Conservation (phyloP, 2,797 vertebrate species). For the Syndactyla subalaris region DNA sequence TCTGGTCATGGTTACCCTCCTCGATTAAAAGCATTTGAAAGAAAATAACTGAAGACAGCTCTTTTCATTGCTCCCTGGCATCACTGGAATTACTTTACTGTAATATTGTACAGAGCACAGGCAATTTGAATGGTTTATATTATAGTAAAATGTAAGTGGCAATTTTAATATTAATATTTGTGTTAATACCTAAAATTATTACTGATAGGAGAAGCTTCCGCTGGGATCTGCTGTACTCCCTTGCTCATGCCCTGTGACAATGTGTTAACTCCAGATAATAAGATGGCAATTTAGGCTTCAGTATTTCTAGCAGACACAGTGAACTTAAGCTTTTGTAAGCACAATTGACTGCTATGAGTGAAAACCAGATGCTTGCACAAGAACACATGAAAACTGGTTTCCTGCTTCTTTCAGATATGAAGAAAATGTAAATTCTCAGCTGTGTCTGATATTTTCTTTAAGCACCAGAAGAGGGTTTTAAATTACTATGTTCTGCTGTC, state of each 20-base stretch:
- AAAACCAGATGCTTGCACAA: not conserved
- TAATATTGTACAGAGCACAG: not conserved
- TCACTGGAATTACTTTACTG: not conserved
- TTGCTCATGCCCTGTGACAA: not conserved
- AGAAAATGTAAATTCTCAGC: constrained; percentile 54
- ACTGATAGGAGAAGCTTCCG: not conserved
- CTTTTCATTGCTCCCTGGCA: not conserved
- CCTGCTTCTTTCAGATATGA: constrained; percentile 9
- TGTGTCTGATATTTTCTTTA: constrained; percentile 54
- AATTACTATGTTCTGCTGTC: constrained; percentile 6
- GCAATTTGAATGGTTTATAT: not conserved
- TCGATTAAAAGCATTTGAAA: not conserved
- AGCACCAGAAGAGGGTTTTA: constrained; percentile 33
- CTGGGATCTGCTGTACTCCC: not conserved
- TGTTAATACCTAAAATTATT: not conserved
- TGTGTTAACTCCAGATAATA: not conserved
- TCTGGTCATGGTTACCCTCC: not conserved
- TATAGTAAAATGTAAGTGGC: not conserved
- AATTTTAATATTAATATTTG: not conserved
- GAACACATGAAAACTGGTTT: not conserved
- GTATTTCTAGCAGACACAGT: not conserved
- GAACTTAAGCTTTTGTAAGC: not conserved
- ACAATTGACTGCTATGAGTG: not conserved
- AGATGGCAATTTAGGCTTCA: not conserved
- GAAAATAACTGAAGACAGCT: not conserved